Base-by-base conservation (phyloP, 1,140 invertebrate species). In the Luehdorfia chinensis region DNA sequence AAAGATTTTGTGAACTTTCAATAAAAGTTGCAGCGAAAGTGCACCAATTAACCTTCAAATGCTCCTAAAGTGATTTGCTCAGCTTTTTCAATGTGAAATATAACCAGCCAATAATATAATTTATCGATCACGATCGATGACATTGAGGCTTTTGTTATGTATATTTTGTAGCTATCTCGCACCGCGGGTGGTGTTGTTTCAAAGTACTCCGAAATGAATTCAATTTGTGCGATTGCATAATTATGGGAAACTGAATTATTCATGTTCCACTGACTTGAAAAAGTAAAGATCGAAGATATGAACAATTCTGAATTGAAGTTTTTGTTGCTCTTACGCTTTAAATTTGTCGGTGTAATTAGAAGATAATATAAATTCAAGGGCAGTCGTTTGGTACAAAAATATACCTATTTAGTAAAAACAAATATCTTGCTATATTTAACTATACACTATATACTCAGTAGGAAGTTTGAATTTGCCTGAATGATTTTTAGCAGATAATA, bases 221-320 rank as follows among this genome's bases (percentile, higher is more conserved):
- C 65, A 80, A 77, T 77, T 77, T 74, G 69, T 73, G 61, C 47
- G 44, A 55, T 80, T 80, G 72, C 73, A 74, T 77, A 80, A 80
- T 61, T 66, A 67, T 71, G 60, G 61, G 56, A 70, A 75, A 76
- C 60, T 75, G 69, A 73, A 72, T 71, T 62, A 71, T 70, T 74
- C 73, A 70, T 75, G 56, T 75, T 75, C 62, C 66, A 61, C 69
- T 70, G 66, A 65, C 34, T 45, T 47, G 64, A 66, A 70, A 66
- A 66, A 69, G 60, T 9, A 46, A 39, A 56, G 66, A 75, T 75
- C 59, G 48, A 28, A 70, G 68, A 75, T 74, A 68, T 66, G 44
- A 41, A 15, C 36, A 47, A 34, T 55, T 50, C 50, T 53, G 49
- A 55, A 45, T 54, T 52, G 41, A 47, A 46, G 19, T 47, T 30